phyloP scores from a whole-genome alignment of 2,797 vertebrate species.

The Sebastes taczanowskii region DNA sequence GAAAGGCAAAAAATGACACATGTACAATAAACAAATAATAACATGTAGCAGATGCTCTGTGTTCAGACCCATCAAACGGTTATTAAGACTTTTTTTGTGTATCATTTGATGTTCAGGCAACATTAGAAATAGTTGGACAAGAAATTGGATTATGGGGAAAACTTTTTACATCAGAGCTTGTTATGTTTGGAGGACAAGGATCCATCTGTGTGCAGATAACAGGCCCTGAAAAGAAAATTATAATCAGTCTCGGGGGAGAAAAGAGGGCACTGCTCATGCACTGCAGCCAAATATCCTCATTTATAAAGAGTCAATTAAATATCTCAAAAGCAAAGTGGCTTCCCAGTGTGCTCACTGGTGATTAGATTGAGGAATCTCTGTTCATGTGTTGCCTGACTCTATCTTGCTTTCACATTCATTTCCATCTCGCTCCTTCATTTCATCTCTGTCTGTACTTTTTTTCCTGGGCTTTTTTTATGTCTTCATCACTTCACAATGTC shows the following conservation, averaged over 20 bases:
- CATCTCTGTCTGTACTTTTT: neutral
- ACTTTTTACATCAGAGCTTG: slow-evolving; percentile 41
- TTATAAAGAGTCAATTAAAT: slow-evolving; percentile 63
- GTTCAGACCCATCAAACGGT: slow-evolving; percentile 11
- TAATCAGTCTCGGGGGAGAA: slow-evolving; percentile 58
- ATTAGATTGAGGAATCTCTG: slow-evolving; percentile 37
- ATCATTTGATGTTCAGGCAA: slow-evolving; percentile 20
- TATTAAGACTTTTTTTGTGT: neutral
- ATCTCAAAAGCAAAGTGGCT: slow-evolving; percentile 50
- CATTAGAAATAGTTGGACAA: slow-evolving; percentile 25
- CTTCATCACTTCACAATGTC: neutral
- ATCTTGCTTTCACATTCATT: neutral
- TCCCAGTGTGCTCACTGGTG: slow-evolving; percentile 33
- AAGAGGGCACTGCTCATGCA: slow-evolving; percentile 26
- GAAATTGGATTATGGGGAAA: slow-evolving; percentile 23
- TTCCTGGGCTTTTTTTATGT: neutral
- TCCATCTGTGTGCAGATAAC: slow-evolving; percentile 61
- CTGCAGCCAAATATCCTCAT: slow-evolving; percentile 55
- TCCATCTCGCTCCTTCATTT: neutral
- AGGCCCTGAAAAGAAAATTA: slow-evolving; percentile 57
- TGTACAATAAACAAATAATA: neutral
- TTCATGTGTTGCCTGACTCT: slow-evolving; percentile 1
- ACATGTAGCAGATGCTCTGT: slow-evolving; percentile 14
- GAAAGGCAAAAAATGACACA: neutral
- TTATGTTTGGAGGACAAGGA: slow-evolving; percentile 50